Evolutionary conservation across 1,140 invertebrate genomes (phyloP).

Genomic region (Diplogasteroides magnus): DNA sequence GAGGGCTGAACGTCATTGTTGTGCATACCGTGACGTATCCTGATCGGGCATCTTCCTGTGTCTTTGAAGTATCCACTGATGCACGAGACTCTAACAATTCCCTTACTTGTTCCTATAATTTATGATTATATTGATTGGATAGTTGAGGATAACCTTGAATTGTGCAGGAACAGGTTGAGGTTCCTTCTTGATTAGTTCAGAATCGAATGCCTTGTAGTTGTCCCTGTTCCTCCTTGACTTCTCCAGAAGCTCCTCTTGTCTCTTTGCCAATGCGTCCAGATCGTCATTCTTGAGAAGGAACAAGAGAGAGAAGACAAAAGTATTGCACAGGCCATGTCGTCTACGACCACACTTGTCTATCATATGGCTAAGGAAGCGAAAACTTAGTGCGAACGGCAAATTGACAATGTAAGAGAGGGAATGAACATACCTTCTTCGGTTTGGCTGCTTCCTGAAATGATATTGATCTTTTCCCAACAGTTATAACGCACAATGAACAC

Average conservation of each 20-base stretch:
- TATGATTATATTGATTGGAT: too few relatives aligned
- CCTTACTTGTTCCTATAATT: slow-evolving; percentile 43
- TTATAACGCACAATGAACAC: too few relatives aligned
- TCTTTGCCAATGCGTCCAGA: slow-evolving; percentile 17
- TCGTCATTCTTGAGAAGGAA: slow-evolving; percentile 16
- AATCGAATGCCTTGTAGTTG: slow-evolving; percentile 39
- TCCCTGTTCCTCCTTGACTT: slow-evolving; percentile 34
- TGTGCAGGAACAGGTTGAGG: slow-evolving; percentile 28
- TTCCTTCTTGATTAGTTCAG: slow-evolving; percentile 43
- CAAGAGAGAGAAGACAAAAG: too few relatives aligned
- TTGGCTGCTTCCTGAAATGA: background rate
- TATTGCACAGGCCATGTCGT: too few relatives aligned
- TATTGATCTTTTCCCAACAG: too few relatives aligned
- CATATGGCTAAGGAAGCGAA: too few relatives aligned
- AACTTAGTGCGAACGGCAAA: too few relatives aligned
- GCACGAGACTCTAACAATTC: slow-evolving; percentile 40
- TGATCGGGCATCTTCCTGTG: slow-evolving; percentile 36
- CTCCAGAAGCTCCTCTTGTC: slow-evolving; percentile 35
- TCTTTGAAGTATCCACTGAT: slow-evolving; percentile 33
- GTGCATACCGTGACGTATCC: slow-evolving; percentile 47
- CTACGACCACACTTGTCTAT: too few relatives aligned
- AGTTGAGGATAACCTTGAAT: slow-evolving; percentile 20
- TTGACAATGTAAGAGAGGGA: too few relatives aligned
- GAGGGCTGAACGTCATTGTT: slow-evolving; percentile 10
- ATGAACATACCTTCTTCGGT: background rate